Base-by-base conservation (phyloP, 1,140 invertebrate species). In the Asobara japonica region DNA sequence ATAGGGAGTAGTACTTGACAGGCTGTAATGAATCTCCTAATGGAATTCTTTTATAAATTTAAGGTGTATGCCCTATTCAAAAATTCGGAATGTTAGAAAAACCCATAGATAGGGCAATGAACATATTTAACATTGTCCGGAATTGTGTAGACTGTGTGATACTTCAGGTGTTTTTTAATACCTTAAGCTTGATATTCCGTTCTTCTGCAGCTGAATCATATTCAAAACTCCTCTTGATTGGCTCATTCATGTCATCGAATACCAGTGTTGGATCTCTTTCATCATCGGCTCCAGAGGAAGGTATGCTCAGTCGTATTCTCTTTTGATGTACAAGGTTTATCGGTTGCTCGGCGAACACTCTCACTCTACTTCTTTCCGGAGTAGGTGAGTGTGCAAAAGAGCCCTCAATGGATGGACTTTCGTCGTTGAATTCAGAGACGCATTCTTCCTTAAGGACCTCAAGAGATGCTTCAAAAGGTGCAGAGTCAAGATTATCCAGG, bases 101-200 rank as follows among this genome's bases (percentile, higher is more conserved):
- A n/a, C n/a, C n/a, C n/a, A n/a, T n/a, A n/a, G n/a, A n/a, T n/a
- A n/a, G n/a, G n/a, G n/a, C n/a, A n/a, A n/a, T n/a, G n/a, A n/a
- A n/a, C n/a, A n/a, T n/a, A n/a, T n/a, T n/a, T n/a, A n/a, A n/a
- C n/a, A n/a, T n/a, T n/a, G n/a, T n/a, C n/a, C n/a, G n/a, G n/a
- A n/a, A n/a, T n/a, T n/a, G n/a, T n/a, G n/a, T n/a, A n/a, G n/a
- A n/a, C n/a, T n/a, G n/a, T n/a, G n/a, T n/a, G n/a, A n/a, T n/a
- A n/a, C n/a, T n/a, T n/a, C n/a, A n/a, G n/a, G n/a, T n/a, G n/a
- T n/a, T n/a, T n/a, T n/a, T n/a, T n/a, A n/a, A n/a, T n/a, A n/a
- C n/a, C n/a, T n/a, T n/a, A 5, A 82, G n/a, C 33, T 77, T 82
- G 5, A 80, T 31, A 36, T 79, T 74, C 16, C 77, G 80, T 18